These are phyloP conservation scores for Pyrocoelia pectoralis DNA, from an alignment of 2,888 invertebrate genomes.

Conservation along the genomic window DNA sequence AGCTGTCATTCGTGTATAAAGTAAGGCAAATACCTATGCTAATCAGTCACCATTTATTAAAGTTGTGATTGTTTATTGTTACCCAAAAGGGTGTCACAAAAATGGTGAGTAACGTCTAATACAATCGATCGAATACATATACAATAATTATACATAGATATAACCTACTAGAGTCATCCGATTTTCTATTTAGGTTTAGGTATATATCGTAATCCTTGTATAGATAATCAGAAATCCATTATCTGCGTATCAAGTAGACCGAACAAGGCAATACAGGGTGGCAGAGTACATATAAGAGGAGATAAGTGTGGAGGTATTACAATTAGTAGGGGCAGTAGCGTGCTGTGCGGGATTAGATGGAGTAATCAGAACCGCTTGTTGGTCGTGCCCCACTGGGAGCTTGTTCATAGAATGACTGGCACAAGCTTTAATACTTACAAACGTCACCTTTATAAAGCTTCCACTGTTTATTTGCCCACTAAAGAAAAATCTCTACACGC, in stretches of 20 bases:
- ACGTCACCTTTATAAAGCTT: constrained; percentile 32
- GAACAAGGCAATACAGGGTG: constrained; percentile 32
- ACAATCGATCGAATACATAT: too few relatives aligned
- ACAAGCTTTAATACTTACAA: constrained; percentile 34
- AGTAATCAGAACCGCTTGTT: constrained; percentile 46
- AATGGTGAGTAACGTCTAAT: too few relatives aligned
- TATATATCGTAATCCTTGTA: constrained; percentile 1
- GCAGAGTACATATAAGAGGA: constrained; percentile 30
- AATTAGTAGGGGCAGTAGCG: constrained; percentile 59
- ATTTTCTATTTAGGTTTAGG: constrained; percentile 1
- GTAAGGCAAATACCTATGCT: too few relatives aligned
- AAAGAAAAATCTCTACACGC: constrained; percentile 14
- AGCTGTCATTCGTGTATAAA: too few relatives aligned
- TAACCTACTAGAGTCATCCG: too few relatives aligned
- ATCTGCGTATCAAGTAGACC: constrained; percentile 28
- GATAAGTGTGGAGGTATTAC: constrained; percentile 54
- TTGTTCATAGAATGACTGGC: constrained; percentile 42
- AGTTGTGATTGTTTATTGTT: too few relatives aligned
- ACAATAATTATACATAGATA: too few relatives aligned
- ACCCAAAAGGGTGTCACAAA: too few relatives aligned
- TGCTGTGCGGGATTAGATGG: constrained; percentile 58
- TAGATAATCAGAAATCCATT: constrained; percentile 28
- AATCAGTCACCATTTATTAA: too few relatives aligned
- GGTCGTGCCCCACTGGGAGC: constrained; percentile 40
- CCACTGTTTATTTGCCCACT: constrained; percentile 19